phyloP scores from a whole-genome alignment of 2,888 invertebrate species.

The Coenonympha glycerion region DNA sequence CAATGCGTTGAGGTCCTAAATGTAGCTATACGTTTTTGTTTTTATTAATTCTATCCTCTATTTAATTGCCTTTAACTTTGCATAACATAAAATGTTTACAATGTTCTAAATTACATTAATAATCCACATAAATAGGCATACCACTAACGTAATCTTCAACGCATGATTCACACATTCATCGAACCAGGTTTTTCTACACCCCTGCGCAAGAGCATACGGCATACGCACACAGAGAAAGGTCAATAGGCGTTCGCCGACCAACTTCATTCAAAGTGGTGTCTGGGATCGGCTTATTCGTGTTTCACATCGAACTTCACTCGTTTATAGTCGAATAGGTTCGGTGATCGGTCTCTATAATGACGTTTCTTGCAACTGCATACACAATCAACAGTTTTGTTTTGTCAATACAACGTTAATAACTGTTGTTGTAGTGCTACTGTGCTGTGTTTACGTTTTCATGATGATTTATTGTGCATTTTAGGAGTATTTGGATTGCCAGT shows the following conservation, averaged over 20 bases:
- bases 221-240: conserved; percentile 40
- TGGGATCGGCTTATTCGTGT: conserved; percentile 36
- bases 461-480: conserved; percentile 19
- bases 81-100: neutral
- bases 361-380: conserved; percentile 42
- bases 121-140: conserved; percentile 11
- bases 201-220: conserved; percentile 38
- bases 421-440: conserved; percentile 25
- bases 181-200: conserved; percentile 44
- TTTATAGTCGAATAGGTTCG: conserved; percentile 51
- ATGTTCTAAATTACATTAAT: neutral
- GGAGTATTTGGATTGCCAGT: conserved; percentile 37
- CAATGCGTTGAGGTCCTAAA: no score
- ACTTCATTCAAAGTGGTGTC: conserved; percentile 61
- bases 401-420: conserved; percentile 50
- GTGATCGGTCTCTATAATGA: conserved; percentile 57
- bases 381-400: conserved; percentile 60
- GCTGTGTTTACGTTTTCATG: conserved; percentile 16
- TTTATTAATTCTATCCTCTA: no score
- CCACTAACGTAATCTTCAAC: conserved; percentile 9
- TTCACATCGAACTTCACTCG: conserved; percentile 55
- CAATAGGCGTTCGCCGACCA: conserved; percentile 40
- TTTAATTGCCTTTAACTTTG: no score
- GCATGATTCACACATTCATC: conserved; percentile 28
- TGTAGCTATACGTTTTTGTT: no score